A percentile compares a stretch with the other conserved stretches of the same genome.
phyloP scores from a whole-genome alignment of 2,113 vertebrate species.

The Tragelaphus strepsiceros region DNA sequence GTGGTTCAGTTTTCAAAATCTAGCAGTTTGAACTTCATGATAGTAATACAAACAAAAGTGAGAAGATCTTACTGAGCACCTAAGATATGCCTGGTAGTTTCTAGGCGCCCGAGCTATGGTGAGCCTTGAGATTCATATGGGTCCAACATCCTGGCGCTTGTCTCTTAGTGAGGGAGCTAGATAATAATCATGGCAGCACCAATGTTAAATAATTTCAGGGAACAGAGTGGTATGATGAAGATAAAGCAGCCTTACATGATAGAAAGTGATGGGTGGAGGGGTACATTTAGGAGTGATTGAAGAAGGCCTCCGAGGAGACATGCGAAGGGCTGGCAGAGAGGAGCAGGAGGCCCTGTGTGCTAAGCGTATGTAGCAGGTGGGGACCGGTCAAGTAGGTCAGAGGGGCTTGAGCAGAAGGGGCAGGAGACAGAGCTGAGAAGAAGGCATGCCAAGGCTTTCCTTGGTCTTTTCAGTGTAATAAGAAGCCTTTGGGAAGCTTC shows the following conservation, averaged over 20 bases:
- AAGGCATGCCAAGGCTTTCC: not conserved
- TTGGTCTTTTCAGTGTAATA: not conserved
- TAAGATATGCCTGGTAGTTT: not conserved
- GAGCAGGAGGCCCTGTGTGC: too few species aligned
- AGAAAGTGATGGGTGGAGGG: not conserved
- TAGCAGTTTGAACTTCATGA: not conserved
- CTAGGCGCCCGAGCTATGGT: not conserved
- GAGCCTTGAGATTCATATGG: rapidly evolving
- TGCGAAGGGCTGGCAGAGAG: not conserved
- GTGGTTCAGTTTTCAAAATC: not conserved
- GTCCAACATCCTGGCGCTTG: not conserved
- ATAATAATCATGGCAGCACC: not conserved
- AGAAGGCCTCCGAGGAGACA: not conserved
- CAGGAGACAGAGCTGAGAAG: not conserved
- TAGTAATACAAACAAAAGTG: not conserved
- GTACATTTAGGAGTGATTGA: not conserved
- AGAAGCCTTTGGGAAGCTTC: not conserved
- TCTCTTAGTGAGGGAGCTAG: not conserved
- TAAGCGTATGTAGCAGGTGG: not conserved
- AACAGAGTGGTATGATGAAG: not conserved
- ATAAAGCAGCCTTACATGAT: not conserved
- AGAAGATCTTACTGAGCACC: not conserved
- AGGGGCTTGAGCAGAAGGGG: not conserved
- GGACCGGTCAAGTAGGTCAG: not conserved
- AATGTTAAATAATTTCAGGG: not conserved